phyloP scores from a whole-genome alignment of 2,113 vertebrate genomes.

The Mellivora capensis region DNA sequence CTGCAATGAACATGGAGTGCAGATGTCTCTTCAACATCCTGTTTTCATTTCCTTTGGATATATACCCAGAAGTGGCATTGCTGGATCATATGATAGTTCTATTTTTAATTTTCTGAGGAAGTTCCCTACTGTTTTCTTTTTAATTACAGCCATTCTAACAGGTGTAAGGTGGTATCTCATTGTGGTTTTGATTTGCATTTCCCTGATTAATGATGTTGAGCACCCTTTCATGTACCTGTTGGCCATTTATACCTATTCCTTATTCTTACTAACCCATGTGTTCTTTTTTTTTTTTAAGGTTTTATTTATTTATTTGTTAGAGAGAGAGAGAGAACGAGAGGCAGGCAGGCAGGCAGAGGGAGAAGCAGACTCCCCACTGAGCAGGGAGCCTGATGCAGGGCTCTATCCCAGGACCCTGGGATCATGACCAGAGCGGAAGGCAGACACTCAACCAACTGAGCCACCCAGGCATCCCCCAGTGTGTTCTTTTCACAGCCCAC shows the following conservation, averaged over 20 bases:
- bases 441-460: no score
- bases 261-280: not conserved
- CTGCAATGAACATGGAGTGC: not conserved
- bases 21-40: not conserved
- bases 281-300: not conserved
- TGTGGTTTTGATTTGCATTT: not conserved
- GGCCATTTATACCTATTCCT: not conserved
- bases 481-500: not conserved
- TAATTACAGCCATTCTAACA: not conserved
- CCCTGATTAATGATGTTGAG: not conserved
- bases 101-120: not conserved
- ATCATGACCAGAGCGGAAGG: no score
- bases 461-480: no score
- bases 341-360: not conserved
- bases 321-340: not conserved
- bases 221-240: not conserved
- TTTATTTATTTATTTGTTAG: no score
- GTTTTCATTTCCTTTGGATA: not conserved
- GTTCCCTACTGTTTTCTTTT: not conserved
- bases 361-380: no score
- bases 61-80: not conserved
- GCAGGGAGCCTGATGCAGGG: no score
- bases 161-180: not conserved
- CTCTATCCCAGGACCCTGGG: no score
- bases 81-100: not conserved